These are phyloP conservation scores for Diarsia mendica DNA, from an alignment of 2,888 invertebrate species.

Conservation along the genomic window DNA sequence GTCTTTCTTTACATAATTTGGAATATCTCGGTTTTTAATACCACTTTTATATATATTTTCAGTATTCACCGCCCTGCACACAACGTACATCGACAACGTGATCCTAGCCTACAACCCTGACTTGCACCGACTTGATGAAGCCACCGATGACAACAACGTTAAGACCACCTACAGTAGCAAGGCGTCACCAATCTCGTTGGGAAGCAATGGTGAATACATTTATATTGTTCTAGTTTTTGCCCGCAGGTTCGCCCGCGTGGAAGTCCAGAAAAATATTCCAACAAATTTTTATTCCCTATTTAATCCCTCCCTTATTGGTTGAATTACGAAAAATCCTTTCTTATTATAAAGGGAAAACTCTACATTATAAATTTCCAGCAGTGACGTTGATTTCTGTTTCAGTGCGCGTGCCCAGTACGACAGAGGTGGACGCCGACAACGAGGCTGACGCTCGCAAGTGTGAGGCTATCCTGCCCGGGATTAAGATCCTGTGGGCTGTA, in stretches of 20 bases:
- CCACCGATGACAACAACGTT: slow-evolving; percentile 70
- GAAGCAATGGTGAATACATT: slow-evolving; percentile 78
- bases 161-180: slow-evolving; percentile 76
- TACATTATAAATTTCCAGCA: slow-evolving; percentile 32
- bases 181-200: slow-evolving; percentile 84
- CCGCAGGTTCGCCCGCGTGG: no score
- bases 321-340: no score
- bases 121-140: slow-evolving; percentile 67
- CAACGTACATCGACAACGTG: slow-evolving; percentile 94
- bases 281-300: no score
- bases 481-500: slow-evolving; percentile 94
- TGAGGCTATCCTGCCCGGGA: slow-evolving; percentile 90
- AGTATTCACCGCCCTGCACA: slow-evolving; percentile 93
- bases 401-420: slow-evolving; percentile 79
- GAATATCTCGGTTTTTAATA: not conserved
- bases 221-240: not conserved
- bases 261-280: no score
- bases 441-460: slow-evolving; percentile 87
- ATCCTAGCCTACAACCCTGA: slow-evolving; percentile 94
- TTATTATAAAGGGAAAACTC: no score
- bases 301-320: no score
- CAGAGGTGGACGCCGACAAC: slow-evolving; percentile 85
- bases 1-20: no score
- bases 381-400: slow-evolving; percentile 51
- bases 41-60: slow-evolving; percentile 70